Evolutionary conservation across 2,888 invertebrate genomes (phyloP), one percentile per base, ranked within the genome.

Genomic region (Drosophila colorata): DNA sequence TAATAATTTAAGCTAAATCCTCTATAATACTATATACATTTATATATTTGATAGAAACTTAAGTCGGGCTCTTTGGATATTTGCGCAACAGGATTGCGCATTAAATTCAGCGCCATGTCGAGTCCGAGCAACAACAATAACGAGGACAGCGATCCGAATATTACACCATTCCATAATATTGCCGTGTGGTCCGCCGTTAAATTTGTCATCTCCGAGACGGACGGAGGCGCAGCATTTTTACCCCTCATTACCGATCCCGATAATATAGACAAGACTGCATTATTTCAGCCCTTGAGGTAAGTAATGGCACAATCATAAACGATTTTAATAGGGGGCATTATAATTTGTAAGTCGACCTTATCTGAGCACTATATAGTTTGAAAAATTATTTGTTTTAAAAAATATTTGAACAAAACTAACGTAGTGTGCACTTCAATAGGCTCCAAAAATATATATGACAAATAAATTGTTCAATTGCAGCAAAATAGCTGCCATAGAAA

Each of bases 111-210:
- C 56, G 38, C 64, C 13, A 40, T 56, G 37, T 38, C 66, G 2
- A 53, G 53, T 47, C 13, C 64, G 0, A 94, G 20, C 56, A 58
- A 20, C 18, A 43, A 2, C 14, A 44, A 38, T 13, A 56, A 40
- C 38, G 80, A 78, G 13, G 86, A 80, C 9, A 71, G 35, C 37
- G 90, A 91, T 16, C 68, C 78, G 9, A 83, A 94, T 86, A 91
- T 96, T 55, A 97, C 97, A 88, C 96, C 97, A 2, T 98, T 97
- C 89, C 96, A 97, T 18, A 96, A 97, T 46, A 98, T 98, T 91
- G 97, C 97, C 1, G 97, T 98, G 2, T 98, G 98, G 98, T 97
- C 97, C 16, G 97, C 97, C 0, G 95, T 98, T 2, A 96, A 97
- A 91, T 96, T 97, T 90, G 95, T 96, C 7, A 94, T 96, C 18